Percentiles rank a stretch among this genome's conserved stretches.
Evolutionary conservation across 2,888 invertebrate genomes (phyloP).

Genomic region (Xestia c-nigrum): DNA sequence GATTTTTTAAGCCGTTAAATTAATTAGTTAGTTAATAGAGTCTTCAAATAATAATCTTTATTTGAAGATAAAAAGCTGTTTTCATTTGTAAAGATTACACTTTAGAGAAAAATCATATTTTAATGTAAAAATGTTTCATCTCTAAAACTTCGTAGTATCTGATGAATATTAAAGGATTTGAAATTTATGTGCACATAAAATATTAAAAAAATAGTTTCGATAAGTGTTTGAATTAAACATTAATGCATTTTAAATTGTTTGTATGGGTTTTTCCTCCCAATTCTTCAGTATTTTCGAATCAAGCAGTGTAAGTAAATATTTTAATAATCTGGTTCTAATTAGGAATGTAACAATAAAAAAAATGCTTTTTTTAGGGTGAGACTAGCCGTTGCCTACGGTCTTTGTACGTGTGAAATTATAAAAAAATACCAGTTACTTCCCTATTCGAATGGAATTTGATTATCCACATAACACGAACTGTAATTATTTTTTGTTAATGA

Average conservation of each 20-base stretch:
- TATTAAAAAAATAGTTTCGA: constrained; percentile 3
- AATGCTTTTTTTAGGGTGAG: not conserved
- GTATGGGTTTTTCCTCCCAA: constrained; percentile 2
- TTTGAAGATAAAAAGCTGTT: not conserved
- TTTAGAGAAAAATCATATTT: not conserved
- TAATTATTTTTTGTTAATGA: too few species aligned
- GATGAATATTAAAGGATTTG: constrained; percentile 18
- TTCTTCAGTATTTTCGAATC: not conserved
- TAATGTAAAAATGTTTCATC: not conserved
- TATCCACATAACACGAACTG: too few species aligned
- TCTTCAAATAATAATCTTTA: not conserved
- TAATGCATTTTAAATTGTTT: constrained; percentile 17
- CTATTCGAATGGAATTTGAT: too few species aligned
- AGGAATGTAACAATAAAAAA: too few species aligned
- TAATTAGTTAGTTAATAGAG: constrained; percentile 3
- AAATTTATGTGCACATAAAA: constrained; percentile 10
- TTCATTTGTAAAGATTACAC: not conserved
- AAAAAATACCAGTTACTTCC: too few species aligned
- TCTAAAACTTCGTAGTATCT: not conserved
- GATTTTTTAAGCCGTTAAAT: not conserved
- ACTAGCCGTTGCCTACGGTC: too few species aligned
- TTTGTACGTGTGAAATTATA: too few species aligned
- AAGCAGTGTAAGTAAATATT: not conserved
- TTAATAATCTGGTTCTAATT: not conserved
- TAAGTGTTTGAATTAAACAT: constrained; percentile 4